A percentile compares a stretch with the other conserved stretches of the same genome.
phyloP scores from a whole-genome alignment of 2,888 invertebrate species.

The Fabriciana adippe region DNA sequence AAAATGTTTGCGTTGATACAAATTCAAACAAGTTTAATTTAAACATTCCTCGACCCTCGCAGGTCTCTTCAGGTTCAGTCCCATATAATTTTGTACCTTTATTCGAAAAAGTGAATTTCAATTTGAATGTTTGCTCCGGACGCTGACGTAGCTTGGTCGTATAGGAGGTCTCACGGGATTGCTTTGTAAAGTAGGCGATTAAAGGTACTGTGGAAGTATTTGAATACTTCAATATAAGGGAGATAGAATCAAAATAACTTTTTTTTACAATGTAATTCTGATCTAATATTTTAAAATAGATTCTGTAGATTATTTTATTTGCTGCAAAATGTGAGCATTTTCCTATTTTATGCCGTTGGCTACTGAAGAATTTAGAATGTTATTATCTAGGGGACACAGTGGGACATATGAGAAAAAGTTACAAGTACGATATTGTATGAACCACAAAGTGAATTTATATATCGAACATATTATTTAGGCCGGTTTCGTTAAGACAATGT shows the following conservation, averaged over 20 bases:
- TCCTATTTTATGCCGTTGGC: no score
- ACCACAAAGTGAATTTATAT: no score
- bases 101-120: constrained; percentile 44
- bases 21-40: constrained; percentile 66
- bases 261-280: neutral
- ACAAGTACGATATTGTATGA: no score
- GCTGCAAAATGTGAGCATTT: no score
- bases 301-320: no score
- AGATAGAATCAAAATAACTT: constrained; percentile 4
- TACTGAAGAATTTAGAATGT: no score
- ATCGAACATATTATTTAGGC: no score
- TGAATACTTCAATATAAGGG: constrained; percentile 5
- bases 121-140: constrained; percentile 50
- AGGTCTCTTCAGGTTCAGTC: constrained; percentile 46
- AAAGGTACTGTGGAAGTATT: constrained; percentile 27
- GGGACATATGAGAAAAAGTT: no score
- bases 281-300: no score
- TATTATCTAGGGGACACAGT: no score
- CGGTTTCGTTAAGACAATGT: no score
- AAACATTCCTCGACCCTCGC: constrained; percentile 50
- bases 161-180: constrained; percentile 40
- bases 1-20: constrained; percentile 27
- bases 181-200: constrained; percentile 34
- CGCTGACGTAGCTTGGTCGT: constrained; percentile 45
- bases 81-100: constrained; percentile 22